phyloP scores from a whole-genome alignment of 1,140 invertebrate genomes.

The Drosophila funebris region DNA sequence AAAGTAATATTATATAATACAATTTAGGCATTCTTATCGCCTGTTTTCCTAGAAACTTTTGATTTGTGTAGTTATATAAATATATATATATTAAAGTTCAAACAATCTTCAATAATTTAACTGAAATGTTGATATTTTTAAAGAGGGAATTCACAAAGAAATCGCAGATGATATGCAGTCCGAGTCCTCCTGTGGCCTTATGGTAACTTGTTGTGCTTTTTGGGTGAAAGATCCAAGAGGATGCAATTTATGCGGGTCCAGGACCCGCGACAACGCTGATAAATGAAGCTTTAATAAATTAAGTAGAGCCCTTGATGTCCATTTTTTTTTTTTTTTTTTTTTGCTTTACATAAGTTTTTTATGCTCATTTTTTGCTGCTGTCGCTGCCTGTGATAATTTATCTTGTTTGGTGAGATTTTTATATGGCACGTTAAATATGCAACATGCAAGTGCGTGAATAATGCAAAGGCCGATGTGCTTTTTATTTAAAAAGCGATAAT shows the following conservation, averaged over 20 bases:
- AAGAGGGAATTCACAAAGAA: background rate
- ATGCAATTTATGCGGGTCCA: slow-evolving; percentile 65
- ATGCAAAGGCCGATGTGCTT: slow-evolving; percentile 65
- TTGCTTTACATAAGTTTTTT: slow-evolving; percentile 21
- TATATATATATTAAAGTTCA: too few relatives aligned
- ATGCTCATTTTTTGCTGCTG: slow-evolving; percentile 46
- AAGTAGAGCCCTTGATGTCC: slow-evolving; percentile 60
- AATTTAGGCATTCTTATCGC: too few relatives aligned
- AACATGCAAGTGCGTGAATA: slow-evolving; percentile 73
- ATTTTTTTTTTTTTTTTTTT: slow-evolving; percentile 21
- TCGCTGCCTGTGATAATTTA: slow-evolving; percentile 69
- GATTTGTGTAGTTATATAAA: too few relatives aligned
- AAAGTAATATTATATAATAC: too few relatives aligned
- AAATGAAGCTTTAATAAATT: slow-evolving; percentile 81
- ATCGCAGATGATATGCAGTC: background rate
- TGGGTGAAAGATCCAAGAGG: background rate
- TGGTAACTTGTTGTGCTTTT: background rate
- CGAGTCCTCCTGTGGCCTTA: background rate
- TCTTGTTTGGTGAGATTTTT: slow-evolving; percentile 81
- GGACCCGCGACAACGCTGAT: slow-evolving; percentile 43
- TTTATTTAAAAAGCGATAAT: slow-evolving; percentile 79
- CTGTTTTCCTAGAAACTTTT: too few relatives aligned
- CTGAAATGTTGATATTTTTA: background rate
- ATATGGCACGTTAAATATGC: slow-evolving; percentile 76
- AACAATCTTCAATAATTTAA: background rate